phyloP scores from a whole-genome alignment of 2,797 vertebrate genomes.

The Anas bernieri region DNA sequence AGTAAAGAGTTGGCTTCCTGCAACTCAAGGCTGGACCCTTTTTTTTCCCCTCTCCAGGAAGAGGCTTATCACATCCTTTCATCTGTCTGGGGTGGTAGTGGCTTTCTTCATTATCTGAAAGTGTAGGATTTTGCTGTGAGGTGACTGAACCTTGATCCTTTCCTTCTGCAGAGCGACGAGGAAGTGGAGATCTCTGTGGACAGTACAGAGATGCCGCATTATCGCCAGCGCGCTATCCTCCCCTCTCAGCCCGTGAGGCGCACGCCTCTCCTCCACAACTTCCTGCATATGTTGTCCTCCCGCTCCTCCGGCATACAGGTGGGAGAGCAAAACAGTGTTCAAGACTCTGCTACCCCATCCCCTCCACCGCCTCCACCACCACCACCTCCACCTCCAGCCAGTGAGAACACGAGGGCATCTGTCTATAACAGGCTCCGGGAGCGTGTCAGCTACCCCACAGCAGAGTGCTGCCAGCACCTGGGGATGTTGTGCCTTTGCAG shows the following conservation, averaged over 20 bases:
- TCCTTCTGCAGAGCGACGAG: slow-evolving; percentile 89
- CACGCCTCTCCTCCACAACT: slow-evolving; percentile 98
- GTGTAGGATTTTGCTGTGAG: neutral
- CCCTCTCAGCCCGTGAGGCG: slow-evolving; percentile 96
- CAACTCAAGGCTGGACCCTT: neutral
- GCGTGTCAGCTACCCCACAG: slow-evolving; percentile 82
- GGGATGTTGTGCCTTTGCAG: slow-evolving; percentile 95
- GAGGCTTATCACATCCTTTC: neutral
- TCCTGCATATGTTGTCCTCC: slow-evolving; percentile 97
- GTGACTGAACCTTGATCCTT: neutral
- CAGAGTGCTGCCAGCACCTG: slow-evolving; percentile 95
- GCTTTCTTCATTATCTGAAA: slow-evolving; percentile 10
- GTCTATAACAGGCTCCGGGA: slow-evolving; percentile 88
- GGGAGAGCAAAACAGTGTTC: slow-evolving; percentile 86
- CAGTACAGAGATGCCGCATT: slow-evolving; percentile 94
- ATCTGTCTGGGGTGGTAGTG: neutral
- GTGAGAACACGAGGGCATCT: slow-evolving; percentile 85
- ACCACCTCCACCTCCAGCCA: slow-evolving; percentile 85
- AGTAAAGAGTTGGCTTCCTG: neutral
- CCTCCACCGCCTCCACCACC: slow-evolving; percentile 81
- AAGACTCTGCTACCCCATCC: slow-evolving; percentile 84
- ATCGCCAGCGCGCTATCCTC: slow-evolving; percentile 94
- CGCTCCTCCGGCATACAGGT: slow-evolving; percentile 90
- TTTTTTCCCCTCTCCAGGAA: neutral
- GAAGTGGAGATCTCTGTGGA: slow-evolving; percentile 97